phyloP scores from a whole-genome alignment of 2,113 vertebrate genomes.

The Melanerpes aurifrons region DNA sequence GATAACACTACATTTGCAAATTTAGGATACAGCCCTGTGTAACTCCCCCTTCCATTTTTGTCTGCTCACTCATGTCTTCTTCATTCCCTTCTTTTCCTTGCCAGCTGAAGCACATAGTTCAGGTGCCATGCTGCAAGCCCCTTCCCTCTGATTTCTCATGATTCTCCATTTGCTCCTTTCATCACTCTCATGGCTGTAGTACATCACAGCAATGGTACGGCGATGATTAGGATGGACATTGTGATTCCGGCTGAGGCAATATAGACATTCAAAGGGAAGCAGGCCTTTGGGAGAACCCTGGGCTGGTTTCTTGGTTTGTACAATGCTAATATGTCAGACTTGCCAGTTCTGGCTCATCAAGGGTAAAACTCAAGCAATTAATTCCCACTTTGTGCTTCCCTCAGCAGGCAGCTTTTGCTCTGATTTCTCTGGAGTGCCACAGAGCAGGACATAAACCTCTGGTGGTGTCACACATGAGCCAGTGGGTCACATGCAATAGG shows the following conservation, averaged over 20 bases:
- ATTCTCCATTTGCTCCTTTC: not conserved
- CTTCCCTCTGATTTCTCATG: not conserved
- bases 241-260: not conserved
- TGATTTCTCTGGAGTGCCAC: not conserved
- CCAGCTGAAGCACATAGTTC: not conserved
- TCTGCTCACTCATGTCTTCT: not conserved
- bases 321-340: not conserved
- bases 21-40: not conserved
- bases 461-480: rapidly evolving
- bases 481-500: not conserved
- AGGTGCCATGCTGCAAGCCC: not conserved
- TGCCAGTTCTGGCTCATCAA: not conserved
- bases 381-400: not conserved
- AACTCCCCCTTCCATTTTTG: not conserved
- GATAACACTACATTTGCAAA: not conserved
- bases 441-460: not conserved
- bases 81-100: not conserved
- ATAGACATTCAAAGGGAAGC: not conserved
- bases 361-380: not conserved
- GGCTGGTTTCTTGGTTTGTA: not conserved
- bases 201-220: not conserved
- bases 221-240: not conserved
- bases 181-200: not conserved
- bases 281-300: not conserved
- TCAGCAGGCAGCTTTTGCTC: not conserved